Evolutionary conservation across 2,797 vertebrate species (phyloP).

Genomic region (Parauchenoglanis ngamensis): DNA sequence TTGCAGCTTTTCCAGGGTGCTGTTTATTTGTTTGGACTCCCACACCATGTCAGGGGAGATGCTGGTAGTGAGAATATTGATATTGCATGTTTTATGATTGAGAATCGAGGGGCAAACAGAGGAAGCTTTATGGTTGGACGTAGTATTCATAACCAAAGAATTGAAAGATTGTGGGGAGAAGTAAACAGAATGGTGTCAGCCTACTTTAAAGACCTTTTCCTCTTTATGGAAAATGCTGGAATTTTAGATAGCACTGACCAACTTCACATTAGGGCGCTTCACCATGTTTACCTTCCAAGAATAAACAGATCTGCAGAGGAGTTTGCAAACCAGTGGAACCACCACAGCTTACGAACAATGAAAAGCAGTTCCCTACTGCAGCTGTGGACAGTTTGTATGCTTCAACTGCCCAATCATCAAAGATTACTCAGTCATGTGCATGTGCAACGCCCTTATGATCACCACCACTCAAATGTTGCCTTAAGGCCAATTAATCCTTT

Average conservation of each 20-base stretch:
- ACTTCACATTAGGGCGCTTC: constrained; percentile 31
- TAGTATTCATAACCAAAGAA: constrained; percentile 23
- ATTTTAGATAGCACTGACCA: constrained; percentile 28
- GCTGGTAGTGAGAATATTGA: constrained; percentile 40
- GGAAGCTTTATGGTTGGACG: constrained; percentile 23
- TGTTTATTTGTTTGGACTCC: constrained; percentile 21
- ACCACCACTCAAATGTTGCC: not conserved
- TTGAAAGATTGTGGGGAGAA: constrained; percentile 11
- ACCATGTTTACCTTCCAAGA: constrained; percentile 44
- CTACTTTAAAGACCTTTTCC: constrained; percentile 32
- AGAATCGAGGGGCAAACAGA: constrained; percentile 12
- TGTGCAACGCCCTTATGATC: not conserved
- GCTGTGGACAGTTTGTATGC: constrained; percentile 35
- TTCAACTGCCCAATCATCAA: constrained; percentile 29
- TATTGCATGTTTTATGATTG: constrained; percentile 19
- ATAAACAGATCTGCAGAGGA: constrained; percentile 38
- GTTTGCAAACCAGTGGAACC: constrained; percentile 41
- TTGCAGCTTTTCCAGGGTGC: constrained; percentile 40
- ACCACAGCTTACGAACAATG: constrained; percentile 40
- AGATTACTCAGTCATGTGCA: constrained; percentile 16
- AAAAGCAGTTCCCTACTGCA: constrained; percentile 24
- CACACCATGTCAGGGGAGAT: constrained; percentile 31
- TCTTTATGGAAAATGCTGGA: constrained; percentile 33
- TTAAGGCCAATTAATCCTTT: constrained; percentile 24
- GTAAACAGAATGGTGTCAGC: constrained; percentile 30